Percentiles rank a stretch among this genome's conserved stretches.
Conservation (phyloP, 2,888 invertebrate species). For the Eupeodes luniger region DNA sequence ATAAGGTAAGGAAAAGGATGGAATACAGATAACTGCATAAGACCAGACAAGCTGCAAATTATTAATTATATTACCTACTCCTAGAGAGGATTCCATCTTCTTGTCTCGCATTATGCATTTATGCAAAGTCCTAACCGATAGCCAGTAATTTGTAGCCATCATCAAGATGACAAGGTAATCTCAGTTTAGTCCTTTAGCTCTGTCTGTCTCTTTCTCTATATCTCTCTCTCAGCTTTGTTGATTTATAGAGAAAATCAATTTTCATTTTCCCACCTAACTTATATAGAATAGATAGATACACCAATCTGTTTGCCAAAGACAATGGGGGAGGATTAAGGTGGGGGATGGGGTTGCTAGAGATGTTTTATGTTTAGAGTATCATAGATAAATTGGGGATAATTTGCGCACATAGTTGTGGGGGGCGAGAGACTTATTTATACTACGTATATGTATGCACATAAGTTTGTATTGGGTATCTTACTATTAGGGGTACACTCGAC, state of each 20-base stretch:
- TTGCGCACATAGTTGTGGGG: constrained; percentile 9
- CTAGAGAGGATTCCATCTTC: not conserved
- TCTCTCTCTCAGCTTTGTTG: constrained; percentile 28
- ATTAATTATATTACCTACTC: constrained; percentile 13
- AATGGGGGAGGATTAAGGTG: not conserved
- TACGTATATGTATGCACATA: not conserved
- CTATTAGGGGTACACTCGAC: not conserved
- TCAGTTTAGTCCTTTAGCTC: constrained; percentile 22
- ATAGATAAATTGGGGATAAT: constrained; percentile 30
- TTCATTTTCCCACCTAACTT: constrained; percentile 34
- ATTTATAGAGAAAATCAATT: constrained; percentile 60
- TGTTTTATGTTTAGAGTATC: constrained; percentile 2
- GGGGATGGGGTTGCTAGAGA: not conserved
- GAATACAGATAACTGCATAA: not conserved
- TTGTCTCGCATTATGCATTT: constrained; percentile 38
- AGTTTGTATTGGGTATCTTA: not conserved
- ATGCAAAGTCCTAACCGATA: constrained; percentile 42
- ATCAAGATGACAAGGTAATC: constrained; percentile 46
- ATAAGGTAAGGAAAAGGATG: not conserved
- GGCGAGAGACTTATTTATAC: no score
- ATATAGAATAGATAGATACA: not conserved
- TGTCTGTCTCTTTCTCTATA: not conserved
- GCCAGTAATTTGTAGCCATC: constrained; percentile 42
- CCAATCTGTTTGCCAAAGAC: constrained; percentile 4
- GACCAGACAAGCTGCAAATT: constrained; percentile 36